Percentiles rank a stretch among this genome's conserved stretches.
Conservation (phyloP, 2,113 vertebrate species). For the Gila orcuttii region DNA sequence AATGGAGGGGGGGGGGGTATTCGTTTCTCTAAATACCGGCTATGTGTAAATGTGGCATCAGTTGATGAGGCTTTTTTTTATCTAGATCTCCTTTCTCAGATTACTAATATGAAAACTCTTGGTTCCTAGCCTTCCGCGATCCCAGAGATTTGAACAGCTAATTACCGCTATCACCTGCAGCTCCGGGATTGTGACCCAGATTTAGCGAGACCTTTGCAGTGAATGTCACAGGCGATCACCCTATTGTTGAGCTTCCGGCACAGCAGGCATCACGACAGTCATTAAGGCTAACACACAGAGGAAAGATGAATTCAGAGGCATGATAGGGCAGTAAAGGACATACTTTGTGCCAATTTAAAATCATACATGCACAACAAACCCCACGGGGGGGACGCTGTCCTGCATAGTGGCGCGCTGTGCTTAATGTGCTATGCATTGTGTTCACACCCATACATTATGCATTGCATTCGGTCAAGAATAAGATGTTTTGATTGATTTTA, state of each 20-base stretch:
- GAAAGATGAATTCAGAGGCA: slow-evolving; percentile 3
- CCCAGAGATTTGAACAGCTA: neutral
- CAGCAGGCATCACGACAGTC: slow-evolving; percentile 26
- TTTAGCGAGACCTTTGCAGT: slow-evolving; percentile 32
- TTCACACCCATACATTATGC: neutral
- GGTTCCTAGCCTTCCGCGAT: neutral
- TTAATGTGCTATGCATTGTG: neutral
- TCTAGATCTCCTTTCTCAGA: neutral
- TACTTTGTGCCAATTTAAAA: slow-evolving; percentile 45
- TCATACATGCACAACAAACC: neutral
- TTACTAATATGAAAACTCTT: neutral
- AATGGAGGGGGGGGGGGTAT: too few species aligned
- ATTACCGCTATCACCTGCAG: slow-evolving; percentile 21
- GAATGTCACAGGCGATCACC: slow-evolving; percentile 22
- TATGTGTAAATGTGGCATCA: neutral
- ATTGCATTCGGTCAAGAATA: neutral
- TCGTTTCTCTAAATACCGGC: too few species aligned
- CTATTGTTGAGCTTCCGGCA: slow-evolving; percentile 34
- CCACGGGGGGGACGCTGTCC: neutral
- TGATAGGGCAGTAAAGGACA: slow-evolving; percentile 29
- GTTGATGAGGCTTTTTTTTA: neutral
- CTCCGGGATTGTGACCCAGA: slow-evolving; percentile 12
- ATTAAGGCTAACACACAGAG: slow-evolving; percentile 46
- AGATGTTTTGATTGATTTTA: neutral
- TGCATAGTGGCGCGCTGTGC: neutral